Base-by-base conservation (phyloP, 2,113 vertebrate species). In the Gallinago undulata region DNA sequence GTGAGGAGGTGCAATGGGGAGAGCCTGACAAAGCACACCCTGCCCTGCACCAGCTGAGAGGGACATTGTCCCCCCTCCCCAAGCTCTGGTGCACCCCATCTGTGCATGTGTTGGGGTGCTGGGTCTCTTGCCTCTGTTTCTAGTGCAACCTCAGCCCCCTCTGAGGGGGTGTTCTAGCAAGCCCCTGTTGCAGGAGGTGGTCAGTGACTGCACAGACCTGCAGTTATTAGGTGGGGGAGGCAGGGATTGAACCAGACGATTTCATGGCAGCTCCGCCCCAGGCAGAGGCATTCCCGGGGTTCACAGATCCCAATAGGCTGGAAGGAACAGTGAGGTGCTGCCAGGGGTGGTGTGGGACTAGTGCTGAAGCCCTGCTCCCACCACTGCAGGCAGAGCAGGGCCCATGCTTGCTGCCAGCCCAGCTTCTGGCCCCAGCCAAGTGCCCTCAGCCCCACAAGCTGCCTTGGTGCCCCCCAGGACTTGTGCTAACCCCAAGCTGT, bases 301-400 rank as follows among this genome's bases (percentile, higher is more conserved):
- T 31, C 21, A 16, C 16, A 3, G 9, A 11, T 23, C 23, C 50
- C 53, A 5, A 18, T 17, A 35, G 30, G 62, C 41, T 5, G 15
- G 37, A 35, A 21, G 45, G 6, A 63, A 21, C 2, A 3, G 55
- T 9, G 39, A 33, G 9, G 22, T 28, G 50, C 50, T 63, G 57
- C 47, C 25, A 19, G 24, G 0, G 0, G 39, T 7, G 39, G 14
- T 7, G 25, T 7, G 13, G 77, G 24, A 18, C 10, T 6, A 1
- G 56, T 4, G 56, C 45, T 11, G 28, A 27, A 75, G 23, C 31
- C 30, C 31, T 6, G 53, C 16, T 45, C 55, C 33, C 18, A 41
- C 25, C 2, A 17, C 37, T 41, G 25, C 60, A 41, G 37, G 25
- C 37, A 39, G 9, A 15, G 41, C 41, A 43, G 14, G 41, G 41